Evolutionary conservation across 2,888 invertebrate genomes (phyloP).

Genomic region (Belgica antarctica): DNA sequence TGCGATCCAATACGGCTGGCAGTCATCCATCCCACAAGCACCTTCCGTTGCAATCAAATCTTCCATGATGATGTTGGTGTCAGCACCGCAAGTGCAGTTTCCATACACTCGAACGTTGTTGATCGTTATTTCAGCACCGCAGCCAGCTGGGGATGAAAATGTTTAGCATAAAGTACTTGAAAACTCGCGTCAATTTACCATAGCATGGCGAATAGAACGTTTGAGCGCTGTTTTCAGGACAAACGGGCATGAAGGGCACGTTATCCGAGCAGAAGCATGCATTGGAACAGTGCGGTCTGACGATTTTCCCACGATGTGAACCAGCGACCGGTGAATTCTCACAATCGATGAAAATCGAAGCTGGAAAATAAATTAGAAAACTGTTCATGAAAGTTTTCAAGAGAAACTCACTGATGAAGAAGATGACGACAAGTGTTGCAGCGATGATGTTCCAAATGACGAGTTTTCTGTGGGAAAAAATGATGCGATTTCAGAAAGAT

Average conservation of each 20-base stretch:
- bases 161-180: neutral
- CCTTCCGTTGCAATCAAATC: constrained; percentile 56
- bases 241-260: constrained; percentile 63
- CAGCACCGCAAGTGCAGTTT: constrained; percentile 57
- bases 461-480: constrained; percentile 52
- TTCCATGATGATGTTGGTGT: constrained; percentile 47
- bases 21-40: constrained; percentile 57
- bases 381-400: neutral
- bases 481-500: neutral
- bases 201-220: constrained; percentile 72
- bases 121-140: constrained; percentile 55
- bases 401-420: constrained; percentile 52
- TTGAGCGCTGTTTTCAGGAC: constrained; percentile 57
- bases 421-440: constrained; percentile 54
- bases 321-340: constrained; percentile 56
- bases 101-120: constrained; percentile 56
- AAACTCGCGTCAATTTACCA: constrained; percentile 15
- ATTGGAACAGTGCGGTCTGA: constrained; percentile 58
- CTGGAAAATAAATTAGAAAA: constrained; percentile 32
- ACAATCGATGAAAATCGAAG: constrained; percentile 56
- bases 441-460: constrained; percentile 57
- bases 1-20: constrained; percentile 57
- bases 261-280: constrained; percentile 58
- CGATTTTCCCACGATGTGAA: constrained; percentile 54
- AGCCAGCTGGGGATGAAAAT: constrained; percentile 61